Evolutionary conservation across 2,797 vertebrate genomes (phyloP).

Genomic region (Lepus townsendii): DNA sequence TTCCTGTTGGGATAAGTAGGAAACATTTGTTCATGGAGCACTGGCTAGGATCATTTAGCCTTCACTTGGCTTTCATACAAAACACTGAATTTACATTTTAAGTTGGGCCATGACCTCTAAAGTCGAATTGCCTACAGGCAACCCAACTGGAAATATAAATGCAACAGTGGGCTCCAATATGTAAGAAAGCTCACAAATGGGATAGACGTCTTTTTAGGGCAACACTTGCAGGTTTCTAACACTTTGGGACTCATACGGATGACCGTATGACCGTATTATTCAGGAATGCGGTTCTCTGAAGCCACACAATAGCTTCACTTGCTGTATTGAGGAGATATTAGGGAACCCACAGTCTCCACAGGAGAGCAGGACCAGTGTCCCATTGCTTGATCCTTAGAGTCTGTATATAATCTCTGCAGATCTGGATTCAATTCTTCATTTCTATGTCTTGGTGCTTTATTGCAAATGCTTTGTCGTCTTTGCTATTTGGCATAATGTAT

Average conservation of each 20-base stretch:
- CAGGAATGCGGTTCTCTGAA: background rate
- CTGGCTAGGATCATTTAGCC: background rate
- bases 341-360: background rate
- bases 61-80: background rate
- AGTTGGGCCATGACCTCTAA: background rate
- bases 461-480: background rate
- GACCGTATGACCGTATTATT: background rate
- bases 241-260: background rate
- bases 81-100: background rate
- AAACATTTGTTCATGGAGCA: slow-evolving; percentile 24
- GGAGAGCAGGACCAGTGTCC: background rate
- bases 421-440: background rate
- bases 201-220: background rate
- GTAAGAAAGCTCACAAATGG: background rate
- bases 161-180: background rate
- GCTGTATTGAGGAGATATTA: background rate
- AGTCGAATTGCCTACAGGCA: background rate
- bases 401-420: background rate
- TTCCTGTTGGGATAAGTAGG: background rate
- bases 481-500: background rate
- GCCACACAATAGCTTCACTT: background rate
- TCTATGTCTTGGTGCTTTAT: background rate
- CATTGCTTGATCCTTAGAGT: background rate
- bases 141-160: slow-evolving; percentile 18
- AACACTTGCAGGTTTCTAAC: background rate